Base-by-base conservation (phyloP, 35 echinoderm and acorn worm genomes). In the Strongylocentrotus purpuratus region DNA sequence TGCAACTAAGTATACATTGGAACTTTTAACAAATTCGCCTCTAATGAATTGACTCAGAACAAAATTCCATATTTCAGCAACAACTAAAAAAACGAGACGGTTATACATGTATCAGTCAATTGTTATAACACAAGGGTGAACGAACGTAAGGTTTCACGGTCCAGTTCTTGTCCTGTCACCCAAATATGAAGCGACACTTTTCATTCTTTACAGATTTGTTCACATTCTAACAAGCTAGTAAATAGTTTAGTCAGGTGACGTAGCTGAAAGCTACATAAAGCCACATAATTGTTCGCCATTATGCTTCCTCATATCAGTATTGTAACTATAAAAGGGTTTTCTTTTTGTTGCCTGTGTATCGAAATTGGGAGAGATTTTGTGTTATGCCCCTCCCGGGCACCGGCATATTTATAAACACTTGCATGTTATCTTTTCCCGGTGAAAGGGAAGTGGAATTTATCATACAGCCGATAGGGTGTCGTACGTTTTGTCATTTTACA, bases 251-350 rank as follows among this genome's bases (percentile, higher is more conserved):
- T 78, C 65, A 78, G 65, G 65, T 78, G 65, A 78, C 65, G 28
- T 78, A 78, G 65, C 65, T 78, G 65, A 78, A 78, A 78, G 65
- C 65, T 78, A 78, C 65, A 78, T 22, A 78, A 78, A 78, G 65
- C 65, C 65, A 28, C 28, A 78, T 78, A 78, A 78, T 78, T 78
- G 65, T 78, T 18, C 25, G 7, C 22, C 65, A 78, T 78, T 78
- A 8, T 78, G 20, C 22, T 78, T 22, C 65, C 18, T n/a, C 25
- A 7, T 78, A 78, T n/a, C 28, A 78, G 65, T n/a, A 78, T 78
- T 78, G 28, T 78, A 78, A 78, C 22, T 78, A 0, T 78, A 55
- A 55, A 55, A 55, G 50, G 50, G 50, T 78, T 78, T 78, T 78
- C 65, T 28, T 78, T 78, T 78, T 78, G 65, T 78, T 78, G 52